Base-by-base conservation (phyloP, 1,140 invertebrate species). In the Papilio helenus region DNA sequence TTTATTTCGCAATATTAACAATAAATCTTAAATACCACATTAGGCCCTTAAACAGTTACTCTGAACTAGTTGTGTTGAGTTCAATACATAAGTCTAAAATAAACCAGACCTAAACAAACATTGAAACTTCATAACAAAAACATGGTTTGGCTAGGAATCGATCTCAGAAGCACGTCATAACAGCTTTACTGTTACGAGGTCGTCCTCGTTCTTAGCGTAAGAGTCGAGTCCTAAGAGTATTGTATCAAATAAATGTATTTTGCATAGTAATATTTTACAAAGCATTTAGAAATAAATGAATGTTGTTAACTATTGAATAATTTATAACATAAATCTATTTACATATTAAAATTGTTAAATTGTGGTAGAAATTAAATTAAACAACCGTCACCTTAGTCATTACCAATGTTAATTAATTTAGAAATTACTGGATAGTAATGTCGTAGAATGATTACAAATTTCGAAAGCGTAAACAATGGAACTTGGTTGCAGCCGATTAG, bases 401-500 rank as follows among this genome's bases (percentile, higher is more conserved):
- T 76, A 76, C 1, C 49, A 34, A 76, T 76, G 73, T 76, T 76
- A 76, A 76, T 55, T 55, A 58, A 76, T 58, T 34, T n/a, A 55
- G 26, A 72, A 72, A 72, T 79, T 51, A 72, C 23, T 79, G 46
- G 44, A 42, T 80, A 76, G 79, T 65, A 65, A 71, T 77, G 73
- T 42, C 61, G 72, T 77, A 55, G 68, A 79, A 79, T 82, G 39
- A 29, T 73, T 76, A 74, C 73, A 49, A 61, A 74, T 87, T 84
- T 85, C 82, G 85, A 87, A 86, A 89, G 82, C 79, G 42, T 79
- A 82, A 82, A 87, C 85, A 89, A 89, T 84, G 46, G 82, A 80
- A 79, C 79, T 42, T 51, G 71, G 72, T 79, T 82, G 51, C 71
- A 81, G 76, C 55, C 72, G 80, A 81, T 86, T 86, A 88, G 80